Evolutionary conservation across 2,797 vertebrate species (phyloP).

Genomic region (Threskiornis aethiopicus): DNA sequence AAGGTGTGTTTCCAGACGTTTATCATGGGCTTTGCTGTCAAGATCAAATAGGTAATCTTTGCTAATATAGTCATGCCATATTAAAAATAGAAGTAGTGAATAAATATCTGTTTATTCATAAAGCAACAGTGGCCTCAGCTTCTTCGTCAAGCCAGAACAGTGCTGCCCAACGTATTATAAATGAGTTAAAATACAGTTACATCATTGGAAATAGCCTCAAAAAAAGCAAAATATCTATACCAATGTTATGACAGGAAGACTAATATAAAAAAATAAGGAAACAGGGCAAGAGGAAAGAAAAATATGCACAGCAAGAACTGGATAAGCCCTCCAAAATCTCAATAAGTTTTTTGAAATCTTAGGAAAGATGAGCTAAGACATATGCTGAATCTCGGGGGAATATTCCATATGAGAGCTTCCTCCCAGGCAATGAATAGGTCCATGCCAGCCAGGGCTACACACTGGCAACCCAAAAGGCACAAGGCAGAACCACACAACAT

Average conservation of each 20-base stretch:
- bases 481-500: not conserved
- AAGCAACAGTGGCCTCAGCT: not conserved
- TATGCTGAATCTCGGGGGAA: not conserved
- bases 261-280: not conserved
- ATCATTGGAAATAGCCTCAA: not conserved
- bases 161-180: not conserved
- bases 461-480: not conserved
- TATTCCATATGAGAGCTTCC: not conserved
- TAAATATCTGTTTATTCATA: not conserved
- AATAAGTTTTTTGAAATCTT: not conserved
- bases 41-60: not conserved
- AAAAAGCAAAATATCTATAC: not conserved
- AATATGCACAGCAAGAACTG: not conserved
- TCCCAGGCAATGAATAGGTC: not conserved
- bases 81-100: constrained; percentile 6
- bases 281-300: not conserved
- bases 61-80: not conserved
- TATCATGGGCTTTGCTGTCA: not conserved
- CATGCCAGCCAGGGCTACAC: not conserved
- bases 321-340: not conserved
- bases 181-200: not conserved
- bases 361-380: not conserved
- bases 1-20: constrained; percentile 63
- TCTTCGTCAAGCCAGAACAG: not conserved
- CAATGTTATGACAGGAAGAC: not conserved